A percentile compares a stretch with the other conserved stretches of the same genome.
phyloP scores from a whole-genome alignment of 2,888 invertebrate genomes.

The Tetragnatha montana region DNA sequence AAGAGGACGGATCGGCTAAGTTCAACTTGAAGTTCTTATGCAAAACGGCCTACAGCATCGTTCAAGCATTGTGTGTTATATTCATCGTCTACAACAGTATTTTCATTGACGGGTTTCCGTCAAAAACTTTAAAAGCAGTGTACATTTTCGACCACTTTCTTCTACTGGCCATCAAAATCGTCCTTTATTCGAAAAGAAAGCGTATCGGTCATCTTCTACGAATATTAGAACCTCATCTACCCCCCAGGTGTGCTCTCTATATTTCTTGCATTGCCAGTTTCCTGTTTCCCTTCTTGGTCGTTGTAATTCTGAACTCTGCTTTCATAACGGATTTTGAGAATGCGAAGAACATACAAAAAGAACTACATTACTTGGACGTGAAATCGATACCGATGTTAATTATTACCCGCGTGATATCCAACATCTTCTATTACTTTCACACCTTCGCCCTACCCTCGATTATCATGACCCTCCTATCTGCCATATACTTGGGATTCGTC shows the following conservation, averaged over 20 bases:
- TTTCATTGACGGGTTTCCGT: background rate
- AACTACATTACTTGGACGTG: too few relatives aligned
- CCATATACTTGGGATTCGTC: background rate
- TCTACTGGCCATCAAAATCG: background rate
- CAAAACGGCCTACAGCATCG: background rate
- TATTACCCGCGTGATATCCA: background rate
- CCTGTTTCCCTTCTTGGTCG: background rate
- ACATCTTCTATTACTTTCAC: background rate
- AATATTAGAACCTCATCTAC: background rate
- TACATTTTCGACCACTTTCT: background rate
- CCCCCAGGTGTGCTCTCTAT: background rate
- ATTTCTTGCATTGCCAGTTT: constrained; percentile 3
- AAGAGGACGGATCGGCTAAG: background rate
- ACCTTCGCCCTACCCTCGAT: constrained; percentile 27
- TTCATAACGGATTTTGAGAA: background rate
- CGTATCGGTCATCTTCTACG: background rate
- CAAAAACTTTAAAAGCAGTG: background rate
- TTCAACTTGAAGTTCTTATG: background rate
- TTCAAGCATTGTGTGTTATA: background rate
- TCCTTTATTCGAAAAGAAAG: background rate
- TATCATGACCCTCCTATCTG: constrained; percentile 14
- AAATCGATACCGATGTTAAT: background rate
- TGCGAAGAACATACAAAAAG: too few relatives aligned
- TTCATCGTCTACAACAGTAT: background rate
- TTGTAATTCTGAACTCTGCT: background rate